phyloP scores from a whole-genome alignment of 2,113 vertebrate species.

The Dendropsophus ebraccatus region DNA sequence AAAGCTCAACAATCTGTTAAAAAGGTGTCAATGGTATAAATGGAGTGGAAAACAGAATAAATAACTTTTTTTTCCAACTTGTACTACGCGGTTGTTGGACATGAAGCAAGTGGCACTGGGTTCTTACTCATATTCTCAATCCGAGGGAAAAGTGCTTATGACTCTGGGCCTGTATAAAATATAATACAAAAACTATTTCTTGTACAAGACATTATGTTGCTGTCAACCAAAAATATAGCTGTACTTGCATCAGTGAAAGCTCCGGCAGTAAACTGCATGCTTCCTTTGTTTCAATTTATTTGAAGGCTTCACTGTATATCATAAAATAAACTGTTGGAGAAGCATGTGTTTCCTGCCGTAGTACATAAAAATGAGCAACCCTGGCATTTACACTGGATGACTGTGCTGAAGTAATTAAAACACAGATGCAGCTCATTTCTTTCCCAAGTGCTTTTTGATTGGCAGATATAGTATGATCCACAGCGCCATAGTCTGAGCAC shows the following conservation, averaged over 20 bases:
- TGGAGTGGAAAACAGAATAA: neutral
- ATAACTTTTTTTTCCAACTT: neutral
- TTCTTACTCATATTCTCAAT: neutral
- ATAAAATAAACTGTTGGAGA: conserved; percentile 31
- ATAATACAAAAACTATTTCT: neutral
- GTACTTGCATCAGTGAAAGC: conserved; percentile 11
- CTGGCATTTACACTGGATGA: conserved; percentile 54
- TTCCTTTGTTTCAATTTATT: conserved; percentile 30
- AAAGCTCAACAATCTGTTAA: neutral
- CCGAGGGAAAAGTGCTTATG: neutral
- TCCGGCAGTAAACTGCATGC: neutral
- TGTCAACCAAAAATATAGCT: conserved; percentile 13
- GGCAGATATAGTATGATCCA: conserved; percentile 65
- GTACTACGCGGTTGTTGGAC: neutral
- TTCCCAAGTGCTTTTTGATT: conserved; percentile 65
- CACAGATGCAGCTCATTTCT: conserved; percentile 65
- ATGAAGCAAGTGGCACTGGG: neutral
- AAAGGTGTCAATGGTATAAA: neutral
- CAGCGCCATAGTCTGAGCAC: conserved; percentile 61
- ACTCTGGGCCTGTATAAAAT: neutral
- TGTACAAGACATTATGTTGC: neutral
- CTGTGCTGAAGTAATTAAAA: conserved; percentile 70
- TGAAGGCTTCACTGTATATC: conserved; percentile 15
- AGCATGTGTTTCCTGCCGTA: conserved; percentile 49
- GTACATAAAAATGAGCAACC: conserved; percentile 45